A percentile compares a stretch with the other conserved stretches of the same genome.
Evolutionary conservation across 2,113 vertebrate species (phyloP).

Genomic region (Spilogale gracilis): DNA sequence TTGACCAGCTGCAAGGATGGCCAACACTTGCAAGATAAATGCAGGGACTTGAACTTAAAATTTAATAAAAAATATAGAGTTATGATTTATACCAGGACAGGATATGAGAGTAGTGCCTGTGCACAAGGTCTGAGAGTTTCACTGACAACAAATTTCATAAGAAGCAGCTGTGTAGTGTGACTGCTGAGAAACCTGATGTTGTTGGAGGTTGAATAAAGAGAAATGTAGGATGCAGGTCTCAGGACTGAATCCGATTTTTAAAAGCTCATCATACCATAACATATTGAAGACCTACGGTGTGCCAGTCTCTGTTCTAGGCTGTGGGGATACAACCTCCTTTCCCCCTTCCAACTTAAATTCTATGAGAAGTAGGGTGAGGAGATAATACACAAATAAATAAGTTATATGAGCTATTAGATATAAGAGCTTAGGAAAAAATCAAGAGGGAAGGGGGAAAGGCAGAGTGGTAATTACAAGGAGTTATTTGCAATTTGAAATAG

Average conservation of each 20-base stretch:
- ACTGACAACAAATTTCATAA: slow-evolving; percentile 64
- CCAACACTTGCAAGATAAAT: slow-evolving; percentile 53
- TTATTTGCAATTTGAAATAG: slow-evolving; percentile 54
- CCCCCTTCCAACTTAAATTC: not conserved
- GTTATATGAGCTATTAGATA: slow-evolving; percentile 23
- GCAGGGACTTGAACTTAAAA: slow-evolving; percentile 58
- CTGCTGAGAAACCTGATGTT: slow-evolving; percentile 41
- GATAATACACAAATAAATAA: not conserved
- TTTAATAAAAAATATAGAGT: slow-evolving; percentile 63
- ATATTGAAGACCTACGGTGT: slow-evolving; percentile 18
- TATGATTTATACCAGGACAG: slow-evolving; percentile 51
- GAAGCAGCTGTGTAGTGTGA: not conserved
- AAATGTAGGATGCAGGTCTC: not conserved
- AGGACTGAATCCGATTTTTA: not conserved
- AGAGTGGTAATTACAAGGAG: not conserved
- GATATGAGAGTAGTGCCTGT: slow-evolving; percentile 55
- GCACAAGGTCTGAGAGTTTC: slow-evolving; percentile 50
- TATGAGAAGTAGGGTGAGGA: not conserved
- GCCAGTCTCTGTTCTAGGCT: not conserved
- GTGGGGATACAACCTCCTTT: not conserved
- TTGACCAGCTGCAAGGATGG: not conserved
- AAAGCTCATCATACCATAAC: not conserved
- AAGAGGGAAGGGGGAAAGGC: not conserved
- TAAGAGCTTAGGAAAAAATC: slow-evolving; percentile 9
- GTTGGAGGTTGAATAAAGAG: slow-evolving; percentile 38